Base-by-base conservation (phyloP, 2,797 vertebrate genomes). In the Pelochelys cantorii region DNA sequence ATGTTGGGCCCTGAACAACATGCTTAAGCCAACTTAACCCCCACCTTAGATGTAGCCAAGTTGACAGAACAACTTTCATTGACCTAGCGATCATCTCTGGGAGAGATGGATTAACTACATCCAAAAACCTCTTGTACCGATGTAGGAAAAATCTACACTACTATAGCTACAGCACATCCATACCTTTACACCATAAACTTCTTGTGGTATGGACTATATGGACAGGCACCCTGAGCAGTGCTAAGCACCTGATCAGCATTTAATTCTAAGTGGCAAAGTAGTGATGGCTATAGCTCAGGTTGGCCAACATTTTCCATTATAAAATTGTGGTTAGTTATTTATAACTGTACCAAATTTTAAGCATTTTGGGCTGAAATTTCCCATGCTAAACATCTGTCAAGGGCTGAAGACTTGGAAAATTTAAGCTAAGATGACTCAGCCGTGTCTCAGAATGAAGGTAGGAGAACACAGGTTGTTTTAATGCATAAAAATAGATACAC, bases 321-420 rank as follows among this genome's bases (percentile, higher is more conserved):
- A 92, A 57, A 37, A 55, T 86, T 80, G 53, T 11, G 6, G 84
- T 85, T 83, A 90, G 88, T 96, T 93, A 90, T 85, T 95, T 96
- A 82, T 79, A 87, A 93, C 92, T 94, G 92, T 92, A 92, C 83
- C 78, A 25, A 79, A 90, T 87, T 68, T 68, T 12, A 71, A 71
- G 18, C 88, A 85, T 83, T 48, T 55, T 53, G 84, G 90, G 87
- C 90, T 92, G 71, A 88, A 37, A 81, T 93, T 93, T 95, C 95
- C 86, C 18, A 48, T 31, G 14, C 55, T 90, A 65, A 53, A 53
- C 71, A n/a, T 71, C 52, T 83, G 68, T 29, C 54, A 84, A 65
- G 42, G 5, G 3, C 90, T 42, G 53, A 91, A 37, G 79, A 79
- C 29, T 55, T 87, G 7, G 37, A 85, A 89, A 95, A 86, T 2